A percentile compares a stretch with the other conserved stretches of the same genome.
Conservation (phyloP, 2,113 vertebrate species). For the Equus quagga region DNA sequence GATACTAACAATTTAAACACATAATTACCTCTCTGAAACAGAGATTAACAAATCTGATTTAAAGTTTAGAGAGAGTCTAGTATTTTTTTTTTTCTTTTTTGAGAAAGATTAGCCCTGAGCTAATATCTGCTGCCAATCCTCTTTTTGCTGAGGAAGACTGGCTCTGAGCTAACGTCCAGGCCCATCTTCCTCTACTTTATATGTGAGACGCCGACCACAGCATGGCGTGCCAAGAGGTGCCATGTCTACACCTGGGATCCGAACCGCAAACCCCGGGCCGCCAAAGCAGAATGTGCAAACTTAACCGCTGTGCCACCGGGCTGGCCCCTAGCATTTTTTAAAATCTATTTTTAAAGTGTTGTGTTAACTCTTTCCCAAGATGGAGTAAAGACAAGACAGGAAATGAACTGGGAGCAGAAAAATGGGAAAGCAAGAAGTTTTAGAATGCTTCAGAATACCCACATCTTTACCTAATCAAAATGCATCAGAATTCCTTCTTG, state of each 20-base stretch:
- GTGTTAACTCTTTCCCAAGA: neutral
- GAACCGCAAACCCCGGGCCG: too few relatives aligned
- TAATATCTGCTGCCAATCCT: too few relatives aligned
- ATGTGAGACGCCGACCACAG: too few relatives aligned
- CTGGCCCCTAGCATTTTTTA: too few relatives aligned
- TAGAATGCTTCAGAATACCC: neutral
- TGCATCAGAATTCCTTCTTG: constrained; percentile 34
- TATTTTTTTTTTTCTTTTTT: neutral
- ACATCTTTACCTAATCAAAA: neutral
- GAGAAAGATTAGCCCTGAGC: too few relatives aligned
- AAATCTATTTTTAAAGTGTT: neutral
- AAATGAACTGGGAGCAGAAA: neutral
- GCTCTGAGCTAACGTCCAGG: too few relatives aligned
- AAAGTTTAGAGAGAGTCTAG: neutral
- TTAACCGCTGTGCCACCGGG: too few relatives aligned
- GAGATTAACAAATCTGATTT: neutral
- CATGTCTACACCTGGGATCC: too few relatives aligned
- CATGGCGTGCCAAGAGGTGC: too few relatives aligned
- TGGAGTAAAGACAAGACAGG: neutral
- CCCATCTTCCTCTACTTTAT: too few relatives aligned
- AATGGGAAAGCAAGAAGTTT: neutral
- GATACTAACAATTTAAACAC: constrained; percentile 43
- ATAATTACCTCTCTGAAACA: neutral
- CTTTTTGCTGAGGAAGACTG: too few relatives aligned
- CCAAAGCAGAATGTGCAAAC: too few relatives aligned